These are phyloP conservation scores for Rhinella marina DNA, from an alignment of 2,797 vertebrate genomes.

Conservation along the genomic window DNA sequence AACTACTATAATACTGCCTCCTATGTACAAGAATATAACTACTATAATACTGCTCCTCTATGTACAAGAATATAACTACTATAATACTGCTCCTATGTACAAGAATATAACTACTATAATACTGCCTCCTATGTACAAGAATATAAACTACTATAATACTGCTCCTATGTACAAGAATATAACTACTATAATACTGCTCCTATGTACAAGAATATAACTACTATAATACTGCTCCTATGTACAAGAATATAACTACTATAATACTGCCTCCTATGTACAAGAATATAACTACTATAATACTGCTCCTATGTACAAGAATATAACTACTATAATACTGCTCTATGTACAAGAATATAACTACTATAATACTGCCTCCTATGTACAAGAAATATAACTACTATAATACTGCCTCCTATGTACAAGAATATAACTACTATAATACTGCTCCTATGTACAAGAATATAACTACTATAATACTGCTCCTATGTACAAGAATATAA, in stretches of 20 bases:
- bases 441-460: neutral
- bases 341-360: too few species aligned
- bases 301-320: slow-evolving; percentile 10
- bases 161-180: neutral
- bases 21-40: slow-evolving; percentile 4
- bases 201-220: neutral
- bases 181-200: neutral
- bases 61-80: neutral
- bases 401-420: neutral
- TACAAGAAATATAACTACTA: neutral
- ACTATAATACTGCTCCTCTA: neutral
- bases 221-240: neutral
- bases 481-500: neutral
- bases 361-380: too few species aligned
- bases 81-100: neutral
- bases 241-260: slow-evolving; percentile 22
- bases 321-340: too few species aligned
- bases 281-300: slow-evolving; percentile 23
- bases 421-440: neutral
- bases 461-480: slow-evolving; percentile 13
- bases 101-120: neutral
- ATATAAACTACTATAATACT: neutral
- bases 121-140: neutral
- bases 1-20: slow-evolving; percentile 5
- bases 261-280: slow-evolving; percentile 9